Base-by-base conservation (phyloP, 2,888 invertebrate genomes). In the Coremacera marginata region DNA sequence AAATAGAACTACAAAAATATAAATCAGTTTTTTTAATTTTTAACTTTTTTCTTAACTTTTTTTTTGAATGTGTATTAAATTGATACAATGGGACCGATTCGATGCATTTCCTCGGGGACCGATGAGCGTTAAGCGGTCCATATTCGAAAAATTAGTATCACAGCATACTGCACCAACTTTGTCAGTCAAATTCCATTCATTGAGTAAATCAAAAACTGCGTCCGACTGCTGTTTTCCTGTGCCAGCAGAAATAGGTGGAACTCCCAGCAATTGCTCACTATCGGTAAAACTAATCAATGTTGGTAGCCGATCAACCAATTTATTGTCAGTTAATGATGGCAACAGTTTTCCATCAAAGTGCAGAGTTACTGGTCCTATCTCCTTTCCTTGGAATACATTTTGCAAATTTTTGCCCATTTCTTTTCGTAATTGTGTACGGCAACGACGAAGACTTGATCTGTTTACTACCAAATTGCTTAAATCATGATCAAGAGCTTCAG, bases 131-230 rank as follows among this genome's bases (percentile, higher is more conserved):
- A 80, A 68, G 37, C 80, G 82, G 51, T 82, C 82, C 76, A 81
- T 84, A 78, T 84, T 83, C 51, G 81, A 80, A 37, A 83, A 79
- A 67, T n/a, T n/a, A n/a, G 81, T 82, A 76, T 81, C 80, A 77
- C 80, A 80, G 75, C 81, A 82, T 55, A 83, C 55, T 55, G 82
- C 80, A 70, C 82, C 78, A 37, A 78, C 78, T 77, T 81, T 81
- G 70, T 79, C 73, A 22, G 76, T 70, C 7, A 81, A 77, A 67
- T 82, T 80, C 80, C 79, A 81, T 75, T 82, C 75, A 27, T 49
- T 37, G 55, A 80, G 70, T 27, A 72, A 71, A n/a, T 63, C 62
- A 55, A 65, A 83, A 71, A 85, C 82, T 65, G 83, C 83, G 75
- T 81, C 70, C 37, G 82, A 81, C 67, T 77, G 83, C n/a, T n/a